These are phyloP conservation scores for Trematomus bernacchii DNA, from an alignment of 2,797 vertebrate genomes.

Conservation along the genomic window DNA sequence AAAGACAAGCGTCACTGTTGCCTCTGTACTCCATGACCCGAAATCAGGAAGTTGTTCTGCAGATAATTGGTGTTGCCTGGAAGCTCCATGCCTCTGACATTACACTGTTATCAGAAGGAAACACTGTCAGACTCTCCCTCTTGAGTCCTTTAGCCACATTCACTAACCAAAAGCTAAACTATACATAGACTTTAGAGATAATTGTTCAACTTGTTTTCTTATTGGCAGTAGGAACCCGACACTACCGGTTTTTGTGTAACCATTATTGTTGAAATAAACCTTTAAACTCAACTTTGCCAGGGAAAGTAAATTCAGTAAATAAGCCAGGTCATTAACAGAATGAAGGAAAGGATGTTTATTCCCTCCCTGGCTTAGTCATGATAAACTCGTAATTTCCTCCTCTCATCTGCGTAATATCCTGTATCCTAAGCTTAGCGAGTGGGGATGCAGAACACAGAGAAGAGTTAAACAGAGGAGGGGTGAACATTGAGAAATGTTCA, in stretches of 20 bases:
- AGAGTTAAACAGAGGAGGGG: conserved; percentile 34
- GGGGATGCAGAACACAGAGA: conserved; percentile 19
- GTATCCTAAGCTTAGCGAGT: conserved; percentile 63
- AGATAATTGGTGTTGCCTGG: conserved; percentile 40
- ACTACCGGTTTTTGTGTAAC: background rate
- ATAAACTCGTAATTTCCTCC: conserved; percentile 51
- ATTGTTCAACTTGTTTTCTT: background rate
- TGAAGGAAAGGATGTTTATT: conserved; percentile 27
- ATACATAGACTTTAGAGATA: background rate
- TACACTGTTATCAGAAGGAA: conserved; percentile 59
- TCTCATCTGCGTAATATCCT: conserved; percentile 22
- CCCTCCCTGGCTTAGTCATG: background rate
- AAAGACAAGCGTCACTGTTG: conserved; percentile 11
- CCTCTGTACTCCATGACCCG: background rate
- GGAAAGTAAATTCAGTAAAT: conserved; percentile 3
- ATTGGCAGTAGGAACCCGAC: background rate
- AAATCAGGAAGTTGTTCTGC: conserved; percentile 47
- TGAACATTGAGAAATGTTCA: conserved; percentile 37
- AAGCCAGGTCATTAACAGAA: background rate
- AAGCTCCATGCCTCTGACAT: conserved; percentile 4
- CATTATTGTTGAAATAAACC: background rate
- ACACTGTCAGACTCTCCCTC: conserved; percentile 17
- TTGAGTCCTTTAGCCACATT: background rate
- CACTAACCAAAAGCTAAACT: too few relatives aligned
- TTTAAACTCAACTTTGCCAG: background rate